Percentiles rank a stretch among this genome's conserved stretches.
Conservation (phyloP, 2,113 vertebrate genomes). For the Cavia porcellus region DNA sequence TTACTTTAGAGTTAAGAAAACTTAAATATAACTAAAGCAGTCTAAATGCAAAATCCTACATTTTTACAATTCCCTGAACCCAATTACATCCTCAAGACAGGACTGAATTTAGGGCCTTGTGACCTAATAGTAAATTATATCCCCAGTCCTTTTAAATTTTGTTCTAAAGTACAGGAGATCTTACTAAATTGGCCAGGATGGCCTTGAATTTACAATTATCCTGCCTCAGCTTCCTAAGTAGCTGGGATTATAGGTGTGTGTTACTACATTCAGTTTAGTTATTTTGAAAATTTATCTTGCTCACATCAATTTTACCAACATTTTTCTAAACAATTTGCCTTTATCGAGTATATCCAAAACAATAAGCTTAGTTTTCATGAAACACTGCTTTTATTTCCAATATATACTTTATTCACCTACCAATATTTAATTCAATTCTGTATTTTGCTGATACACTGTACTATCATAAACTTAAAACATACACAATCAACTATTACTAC, state of each 20-base stretch:
- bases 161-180: too few species aligned
- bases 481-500: conserved; percentile 11
- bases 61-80: conserved; percentile 19
- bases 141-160: neutral
- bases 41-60: neutral
- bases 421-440: conserved; percentile 33
- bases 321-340: neutral
- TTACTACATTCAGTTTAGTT: neutral
- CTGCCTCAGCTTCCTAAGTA: too few species aligned
- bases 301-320: neutral
- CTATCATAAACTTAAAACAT: neutral
- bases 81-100: neutral
- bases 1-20: neutral
- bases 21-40: conserved; percentile 20
- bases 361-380: neutral
- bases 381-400: conserved; percentile 12
- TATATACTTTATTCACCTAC: neutral
- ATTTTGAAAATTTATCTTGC: neutral
- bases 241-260: too few species aligned
- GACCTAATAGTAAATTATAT: neutral
- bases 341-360: conserved; percentile 42
- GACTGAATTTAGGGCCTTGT: neutral
- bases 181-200: too few species aligned
- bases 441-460: neutral
- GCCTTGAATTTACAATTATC: too few species aligned